Evolutionary conservation across 2,888 invertebrate genomes (phyloP).

Genomic region (Drosophila borborema): DNA sequence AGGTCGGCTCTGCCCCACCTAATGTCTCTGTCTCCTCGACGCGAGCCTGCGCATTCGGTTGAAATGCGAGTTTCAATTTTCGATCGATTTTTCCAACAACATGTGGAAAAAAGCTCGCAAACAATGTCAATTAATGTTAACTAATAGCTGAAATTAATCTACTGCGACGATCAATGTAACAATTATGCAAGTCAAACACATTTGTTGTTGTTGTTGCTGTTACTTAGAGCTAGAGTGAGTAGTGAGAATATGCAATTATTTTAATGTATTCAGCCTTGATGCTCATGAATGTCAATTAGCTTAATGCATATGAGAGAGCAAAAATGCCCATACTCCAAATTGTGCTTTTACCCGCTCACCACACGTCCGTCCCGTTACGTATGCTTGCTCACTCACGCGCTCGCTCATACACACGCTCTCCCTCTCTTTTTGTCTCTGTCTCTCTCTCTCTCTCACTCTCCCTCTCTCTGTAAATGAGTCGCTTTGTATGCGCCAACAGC

Average conservation of each 20-base stretch:
- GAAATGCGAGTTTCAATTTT: conserved; percentile 43
- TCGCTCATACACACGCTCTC: not conserved
- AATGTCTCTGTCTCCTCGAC: conserved; percentile 7
- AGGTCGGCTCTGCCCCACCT: conserved; percentile 35
- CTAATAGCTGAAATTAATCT: conserved; percentile 37
- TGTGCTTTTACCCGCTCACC: conserved; percentile 29
- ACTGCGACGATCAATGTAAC: conserved; percentile 49
- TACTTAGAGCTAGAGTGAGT: conserved; percentile 53
- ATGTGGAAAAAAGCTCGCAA: conserved; percentile 20
- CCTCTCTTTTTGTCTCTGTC: not conserved
- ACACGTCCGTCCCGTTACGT: not conserved
- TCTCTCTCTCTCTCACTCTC: not conserved
- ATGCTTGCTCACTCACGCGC: not conserved
- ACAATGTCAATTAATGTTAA: conserved; percentile 42
- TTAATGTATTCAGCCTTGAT: conserved; percentile 78
- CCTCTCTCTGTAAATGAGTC: conserved; percentile 59
- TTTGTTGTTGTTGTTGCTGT: conserved; percentile 15
- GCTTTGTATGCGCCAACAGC: conserved; percentile 74
- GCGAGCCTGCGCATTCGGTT: conserved; percentile 48
- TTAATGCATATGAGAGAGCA: conserved; percentile 49
- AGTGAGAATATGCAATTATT: conserved; percentile 75
- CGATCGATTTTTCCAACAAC: conserved; percentile 66
- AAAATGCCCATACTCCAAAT: conserved; percentile 41
- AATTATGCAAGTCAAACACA: conserved; percentile 49
- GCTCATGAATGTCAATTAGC: conserved; percentile 79